These are phyloP conservation scores for Tetragnatha montana DNA, from an alignment of 2,888 invertebrate species.

Conservation along the genomic window DNA sequence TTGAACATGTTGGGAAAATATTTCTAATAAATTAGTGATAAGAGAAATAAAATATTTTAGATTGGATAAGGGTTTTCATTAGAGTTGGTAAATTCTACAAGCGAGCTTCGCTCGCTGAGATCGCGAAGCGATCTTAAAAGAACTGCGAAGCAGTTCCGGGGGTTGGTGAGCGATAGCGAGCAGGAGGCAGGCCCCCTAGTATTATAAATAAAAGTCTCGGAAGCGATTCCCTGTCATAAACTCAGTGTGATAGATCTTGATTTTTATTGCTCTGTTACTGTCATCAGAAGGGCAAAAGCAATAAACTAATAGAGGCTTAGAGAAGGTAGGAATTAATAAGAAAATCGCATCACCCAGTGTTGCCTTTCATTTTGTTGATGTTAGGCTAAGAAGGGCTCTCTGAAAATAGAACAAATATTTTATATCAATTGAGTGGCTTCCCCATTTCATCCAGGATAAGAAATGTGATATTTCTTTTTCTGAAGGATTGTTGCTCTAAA, in stretches of 20 bases:
- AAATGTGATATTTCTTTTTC: not conserved
- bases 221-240: conserved; percentile 3
- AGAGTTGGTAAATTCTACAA: too few relatives aligned
- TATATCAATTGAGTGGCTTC: not conserved
- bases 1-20: too few relatives aligned
- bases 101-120: too few relatives aligned
- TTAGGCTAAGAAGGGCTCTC: not conserved
- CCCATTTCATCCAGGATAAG: not conserved
- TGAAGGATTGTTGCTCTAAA: too few relatives aligned
- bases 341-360: conserved; percentile 6
- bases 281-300: conserved; percentile 30
- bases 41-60: too few relatives aligned
- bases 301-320: conserved; percentile 25
- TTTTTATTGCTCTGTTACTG: conserved; percentile 27
- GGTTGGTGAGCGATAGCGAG: too few relatives aligned
- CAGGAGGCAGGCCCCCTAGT: too few relatives aligned
- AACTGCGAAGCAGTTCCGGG: too few relatives aligned
- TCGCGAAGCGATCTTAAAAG: too few relatives aligned
- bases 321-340: conserved; percentile 14
- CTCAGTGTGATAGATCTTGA: conserved; percentile 7
- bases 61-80: too few relatives aligned
- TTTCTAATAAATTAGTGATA: too few relatives aligned
- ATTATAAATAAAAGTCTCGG: conserved; percentile 39
- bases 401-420: not conserved
- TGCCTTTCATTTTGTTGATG: not conserved